Evolutionary conservation across 2,797 vertebrate species (phyloP).

Genomic region (Remorina albescens): DNA sequence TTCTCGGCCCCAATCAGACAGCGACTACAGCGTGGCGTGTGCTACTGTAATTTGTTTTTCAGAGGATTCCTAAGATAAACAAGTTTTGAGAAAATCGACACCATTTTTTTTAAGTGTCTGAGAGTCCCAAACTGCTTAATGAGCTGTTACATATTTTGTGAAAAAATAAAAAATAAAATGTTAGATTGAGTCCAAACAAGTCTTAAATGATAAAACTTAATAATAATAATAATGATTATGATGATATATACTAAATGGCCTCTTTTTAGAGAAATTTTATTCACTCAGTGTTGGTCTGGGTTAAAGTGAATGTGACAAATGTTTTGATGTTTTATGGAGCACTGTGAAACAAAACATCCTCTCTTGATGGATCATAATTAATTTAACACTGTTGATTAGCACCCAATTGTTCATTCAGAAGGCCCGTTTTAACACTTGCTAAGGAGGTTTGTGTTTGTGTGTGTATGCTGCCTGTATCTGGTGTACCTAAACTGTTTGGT

Average conservation of each 20-base stretch:
- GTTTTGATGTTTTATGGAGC: neutral
- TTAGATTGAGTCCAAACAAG: neutral
- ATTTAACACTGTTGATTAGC: neutral
- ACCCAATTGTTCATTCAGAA: neutral
- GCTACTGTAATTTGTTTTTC: neutral
- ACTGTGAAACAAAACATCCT: neutral
- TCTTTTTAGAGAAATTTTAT: neutral
- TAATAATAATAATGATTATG: too few relatives aligned
- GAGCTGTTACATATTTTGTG: neutral
- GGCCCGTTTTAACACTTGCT: constrained; percentile 36
- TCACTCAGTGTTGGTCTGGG: neutral
- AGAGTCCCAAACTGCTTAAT: neutral
- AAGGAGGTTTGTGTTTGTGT: constrained; percentile 4
- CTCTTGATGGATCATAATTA: neutral
- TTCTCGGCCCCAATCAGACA: neutral
- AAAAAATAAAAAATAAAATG: neutral
- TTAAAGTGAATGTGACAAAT: neutral
- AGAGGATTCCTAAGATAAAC: neutral
- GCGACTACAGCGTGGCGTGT: neutral
- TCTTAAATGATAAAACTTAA: neutral
- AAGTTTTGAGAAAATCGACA: neutral
- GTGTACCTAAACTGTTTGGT: constrained; percentile 9
- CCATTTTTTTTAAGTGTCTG: neutral
- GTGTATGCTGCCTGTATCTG: constrained; percentile 11
- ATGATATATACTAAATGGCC: rapidly evolving